These are phyloP conservation scores for Trididemnum clinides DNA, from an alignment of 23 tunicate genomes.

Conservation along the genomic window DNA sequence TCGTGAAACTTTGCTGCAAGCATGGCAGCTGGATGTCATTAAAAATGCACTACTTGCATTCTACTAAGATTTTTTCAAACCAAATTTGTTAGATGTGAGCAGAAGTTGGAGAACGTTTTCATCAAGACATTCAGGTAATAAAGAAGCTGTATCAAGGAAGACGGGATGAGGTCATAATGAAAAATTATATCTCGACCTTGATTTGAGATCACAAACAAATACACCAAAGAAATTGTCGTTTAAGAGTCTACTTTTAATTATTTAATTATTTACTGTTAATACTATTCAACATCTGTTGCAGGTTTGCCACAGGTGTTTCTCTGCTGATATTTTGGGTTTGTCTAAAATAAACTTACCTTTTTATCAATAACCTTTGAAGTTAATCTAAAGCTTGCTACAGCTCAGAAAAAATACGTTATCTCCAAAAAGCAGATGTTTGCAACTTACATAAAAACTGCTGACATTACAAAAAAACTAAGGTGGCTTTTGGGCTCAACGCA, in stretches of 20 bases:
- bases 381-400: too few species aligned
- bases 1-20: not conserved
- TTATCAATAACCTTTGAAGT: not conserved
- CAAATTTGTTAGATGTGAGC: constrained; percentile 22
- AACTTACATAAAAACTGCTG: not conserved
- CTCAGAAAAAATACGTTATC: too few species aligned
- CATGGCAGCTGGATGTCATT: constrained; percentile 6
- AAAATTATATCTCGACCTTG: not conserved
- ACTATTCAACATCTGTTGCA: not conserved
- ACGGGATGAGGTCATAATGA: constrained; percentile 1
- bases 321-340: too few species aligned
- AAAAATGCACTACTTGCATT: constrained; percentile 7
- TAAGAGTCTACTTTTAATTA: not conserved
- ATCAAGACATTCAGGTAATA: constrained; percentile 2
- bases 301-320: not conserved
- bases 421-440: too few species aligned
- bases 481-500: not conserved
- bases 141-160: not conserved
- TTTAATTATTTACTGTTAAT: not conserved
- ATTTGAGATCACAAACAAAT: not conserved
- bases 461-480: not conserved
- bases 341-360: not conserved
- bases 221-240: not conserved
- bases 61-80: not conserved
- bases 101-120: constrained; percentile 5